Evolutionary conservation across 2,888 invertebrate species (phyloP).

Genomic region (Xestia rhomboidea): DNA sequence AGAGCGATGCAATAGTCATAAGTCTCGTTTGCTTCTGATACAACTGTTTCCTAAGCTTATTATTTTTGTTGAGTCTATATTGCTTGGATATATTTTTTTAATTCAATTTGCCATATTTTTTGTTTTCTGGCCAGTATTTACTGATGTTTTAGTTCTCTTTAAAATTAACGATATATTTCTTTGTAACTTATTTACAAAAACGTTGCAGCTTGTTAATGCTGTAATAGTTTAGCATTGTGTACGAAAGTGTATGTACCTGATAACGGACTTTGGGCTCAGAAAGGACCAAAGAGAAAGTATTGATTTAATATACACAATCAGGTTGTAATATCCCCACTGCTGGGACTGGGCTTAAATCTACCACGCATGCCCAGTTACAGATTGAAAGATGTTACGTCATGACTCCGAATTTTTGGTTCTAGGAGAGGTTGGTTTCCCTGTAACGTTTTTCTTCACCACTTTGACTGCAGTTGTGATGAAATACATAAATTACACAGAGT

Average conservation of each 20-base stretch:
- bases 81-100: neutral
- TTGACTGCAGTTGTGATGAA: neutral
- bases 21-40: slow-evolving; percentile 52
- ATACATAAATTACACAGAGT: neutral
- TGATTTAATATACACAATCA: neutral
- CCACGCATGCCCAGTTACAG: neutral
- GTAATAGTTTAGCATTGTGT: too few species aligned
- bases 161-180: neutral
- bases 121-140: too few species aligned
- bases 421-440: neutral
- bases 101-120: neutral
- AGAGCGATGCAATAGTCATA: slow-evolving; percentile 63
- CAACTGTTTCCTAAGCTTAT: slow-evolving; percentile 47
- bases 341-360: neutral
- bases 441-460: neutral
- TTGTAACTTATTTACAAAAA: neutral
- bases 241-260: neutral
- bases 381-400: neutral
- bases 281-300: neutral
- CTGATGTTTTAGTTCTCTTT: neutral
- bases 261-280: too few species aligned
- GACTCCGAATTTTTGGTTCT: neutral
- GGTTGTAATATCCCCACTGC: neutral
- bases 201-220: neutral
- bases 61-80: slow-evolving; percentile 23